A percentile compares a stretch with the other conserved stretches of the same genome.
Evolutionary conservation across 1,140 invertebrate genomes (phyloP).

Genomic region (Aphelenchoides fujianensis): DNA sequence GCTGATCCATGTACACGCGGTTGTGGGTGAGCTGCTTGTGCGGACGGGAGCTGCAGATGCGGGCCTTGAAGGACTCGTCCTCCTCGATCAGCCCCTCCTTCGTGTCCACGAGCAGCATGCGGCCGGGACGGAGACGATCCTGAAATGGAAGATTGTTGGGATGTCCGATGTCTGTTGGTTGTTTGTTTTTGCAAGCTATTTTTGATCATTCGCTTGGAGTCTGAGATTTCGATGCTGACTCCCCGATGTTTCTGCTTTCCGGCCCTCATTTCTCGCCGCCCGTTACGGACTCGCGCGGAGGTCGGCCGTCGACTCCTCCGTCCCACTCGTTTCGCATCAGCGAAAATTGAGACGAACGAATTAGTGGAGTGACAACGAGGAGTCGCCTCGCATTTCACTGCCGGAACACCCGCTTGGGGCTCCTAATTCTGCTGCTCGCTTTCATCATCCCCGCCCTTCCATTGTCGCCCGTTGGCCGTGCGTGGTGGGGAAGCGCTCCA

Average conservation of each 20-base stretch:
- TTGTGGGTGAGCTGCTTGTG: conserved; percentile 78
- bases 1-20: conserved; percentile 72
- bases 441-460: too few species aligned
- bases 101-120: conserved; percentile 96
- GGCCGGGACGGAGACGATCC: conserved; percentile 92
- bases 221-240: too few species aligned
- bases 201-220: too few species aligned
- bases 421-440: not conserved
- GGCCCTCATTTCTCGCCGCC: too few species aligned
- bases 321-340: not conserved
- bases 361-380: not conserved
- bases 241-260: too few species aligned
- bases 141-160: conserved; percentile 65
- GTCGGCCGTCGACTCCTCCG: not conserved
- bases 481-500: not conserved
- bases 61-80: conserved; percentile 85
- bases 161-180: not conserved
- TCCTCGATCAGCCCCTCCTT: conserved; percentile 82
- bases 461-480: too few species aligned
- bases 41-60: conserved; percentile 80
- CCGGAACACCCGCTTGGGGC: not conserved
- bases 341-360: conserved; percentile 3
- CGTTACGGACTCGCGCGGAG: too few species aligned
- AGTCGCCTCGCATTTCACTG: not conserved
- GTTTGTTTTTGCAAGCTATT: too few species aligned